Conservation (phyloP, 2,888 invertebrate genomes). For the Cecidostiba fungosa region DNA sequence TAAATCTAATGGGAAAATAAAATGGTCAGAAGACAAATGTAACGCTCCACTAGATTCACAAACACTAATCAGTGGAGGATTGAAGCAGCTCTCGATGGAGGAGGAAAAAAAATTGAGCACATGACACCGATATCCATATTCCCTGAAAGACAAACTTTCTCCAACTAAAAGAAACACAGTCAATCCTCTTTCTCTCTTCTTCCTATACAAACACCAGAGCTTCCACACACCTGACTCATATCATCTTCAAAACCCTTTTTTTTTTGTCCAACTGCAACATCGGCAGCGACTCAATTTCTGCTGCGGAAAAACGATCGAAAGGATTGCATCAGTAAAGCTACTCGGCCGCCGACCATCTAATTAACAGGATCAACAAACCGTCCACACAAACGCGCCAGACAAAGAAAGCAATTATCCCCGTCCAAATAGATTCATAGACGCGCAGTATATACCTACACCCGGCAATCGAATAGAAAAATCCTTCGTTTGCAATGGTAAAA, state of each 20-base stretch:
- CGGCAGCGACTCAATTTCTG: neutral
- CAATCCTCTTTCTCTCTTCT: constrained; percentile 24
- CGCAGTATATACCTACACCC: neutral
- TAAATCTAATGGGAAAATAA: neutral
- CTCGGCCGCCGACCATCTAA: neutral
- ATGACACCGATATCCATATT: constrained; percentile 60
- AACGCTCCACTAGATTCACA: neutral
- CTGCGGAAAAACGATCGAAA: neutral
- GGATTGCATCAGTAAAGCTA: neutral
- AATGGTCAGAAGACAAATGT: constrained; percentile 1
- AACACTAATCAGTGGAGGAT: constrained; percentile 51
- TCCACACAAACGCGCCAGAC: neutral
- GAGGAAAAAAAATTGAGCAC: constrained; percentile 60
- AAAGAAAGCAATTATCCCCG: constrained; percentile 11
- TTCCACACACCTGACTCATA: constrained; percentile 24
- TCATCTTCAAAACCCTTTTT: neutral
- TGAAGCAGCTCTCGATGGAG: constrained; percentile 9
- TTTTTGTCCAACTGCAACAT: neutral
- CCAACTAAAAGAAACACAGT: constrained; percentile 46
- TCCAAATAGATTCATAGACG: neutral
- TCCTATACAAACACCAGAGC: constrained; percentile 38
- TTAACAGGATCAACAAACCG: constrained; percentile 14
- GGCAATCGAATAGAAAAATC: neutral
- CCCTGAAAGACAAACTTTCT: constrained; percentile 63
- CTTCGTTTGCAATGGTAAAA: neutral